Evolutionary conservation across 2,113 vertebrate species (phyloP), one percentile per base, ranked within the genome.

Genomic region (Bufo gargarizans): DNA sequence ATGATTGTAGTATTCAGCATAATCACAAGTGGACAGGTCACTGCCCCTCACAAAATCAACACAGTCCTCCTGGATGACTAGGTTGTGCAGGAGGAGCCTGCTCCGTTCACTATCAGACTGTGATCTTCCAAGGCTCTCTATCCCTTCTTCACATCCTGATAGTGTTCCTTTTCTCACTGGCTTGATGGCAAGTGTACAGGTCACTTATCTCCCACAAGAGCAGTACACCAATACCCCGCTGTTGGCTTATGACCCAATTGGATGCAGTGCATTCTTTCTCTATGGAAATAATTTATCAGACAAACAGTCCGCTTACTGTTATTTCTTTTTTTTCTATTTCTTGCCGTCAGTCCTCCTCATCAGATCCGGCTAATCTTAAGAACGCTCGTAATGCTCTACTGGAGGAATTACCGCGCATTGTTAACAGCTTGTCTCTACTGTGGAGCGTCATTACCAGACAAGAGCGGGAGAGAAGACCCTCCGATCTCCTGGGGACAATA

Each of bases 331-430:
- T 14, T 58, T 58, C 2, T 58, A 16, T 79, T 17, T 65, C 5
- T 20, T 50, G 10, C 47, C 49, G 43, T 49, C 79, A 98, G 97
- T 91, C 93, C 1, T n/a, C 93, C 0, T 89, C 93, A 16, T 91
- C 92, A 58, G 97, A 99, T 74, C 93, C 96, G 17, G 85, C 95
- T 89, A 96, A 96, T 72, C 84, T 97, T 84, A 96, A 96, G 49
- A 99, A 98, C 6, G 98, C 97, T 61, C 96, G 93, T 90, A 98
- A 96, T 69, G 95, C 97, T 85, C 94, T 99, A 90, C 91, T 98
- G 53, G 98, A 99, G 90, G 96, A 96, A 78, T 92, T 99, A 49
- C 97, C 98, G 1, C 94, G 96, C 1, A 95, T 97, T 53, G 72
- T 99, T 43, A 97, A 96, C 88, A 97, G 96, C 69, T 94, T 98